Conservation (phyloP, 2,797 vertebrate genomes). For the Oreochromis mossambicus region DNA sequence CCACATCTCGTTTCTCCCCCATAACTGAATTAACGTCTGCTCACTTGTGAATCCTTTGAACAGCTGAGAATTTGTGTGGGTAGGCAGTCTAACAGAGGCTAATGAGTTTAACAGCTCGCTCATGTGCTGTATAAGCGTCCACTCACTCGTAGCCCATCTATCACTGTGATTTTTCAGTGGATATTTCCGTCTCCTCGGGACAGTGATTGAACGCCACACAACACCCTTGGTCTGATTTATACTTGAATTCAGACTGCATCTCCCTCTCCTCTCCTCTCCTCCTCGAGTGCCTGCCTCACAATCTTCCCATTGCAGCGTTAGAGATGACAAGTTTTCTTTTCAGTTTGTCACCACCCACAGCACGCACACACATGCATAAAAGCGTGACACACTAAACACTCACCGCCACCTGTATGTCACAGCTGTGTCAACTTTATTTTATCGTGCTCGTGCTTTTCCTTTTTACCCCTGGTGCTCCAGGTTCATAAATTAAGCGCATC, state of each 20-base stretch:
- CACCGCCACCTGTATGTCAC: constrained; percentile 40
- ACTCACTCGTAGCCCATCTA: constrained; percentile 30
- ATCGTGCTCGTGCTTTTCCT: constrained; percentile 20
- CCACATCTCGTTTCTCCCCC: constrained; percentile 30
- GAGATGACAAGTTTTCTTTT: constrained; percentile 19
- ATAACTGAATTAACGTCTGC: constrained; percentile 21
- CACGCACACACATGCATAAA: background rate
- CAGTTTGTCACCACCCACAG: constrained; percentile 3
- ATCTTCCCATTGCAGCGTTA: constrained; percentile 13
- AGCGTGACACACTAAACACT: background rate
- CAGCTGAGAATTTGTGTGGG: constrained; percentile 37
- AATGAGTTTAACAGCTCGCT: constrained; percentile 59
- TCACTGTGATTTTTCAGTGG: constrained; percentile 33
- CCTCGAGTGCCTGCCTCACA: constrained; percentile 19
- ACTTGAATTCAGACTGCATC: constrained; percentile 18
- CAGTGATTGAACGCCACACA: constrained; percentile 15
- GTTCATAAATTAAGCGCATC: constrained; percentile 57
- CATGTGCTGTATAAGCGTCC: constrained; percentile 18
- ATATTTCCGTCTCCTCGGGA: constrained; percentile 25
- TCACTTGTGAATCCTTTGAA: constrained; percentile 16
- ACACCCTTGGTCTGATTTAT: constrained; percentile 31
- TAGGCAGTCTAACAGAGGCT: constrained; percentile 26
- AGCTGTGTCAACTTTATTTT: constrained; percentile 41
- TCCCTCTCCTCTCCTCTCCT: background rate
- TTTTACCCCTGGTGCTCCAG: constrained; percentile 36